phyloP scores from a whole-genome alignment of 2,888 invertebrate genomes.

The Drosophila pseudotakahashii region DNA sequence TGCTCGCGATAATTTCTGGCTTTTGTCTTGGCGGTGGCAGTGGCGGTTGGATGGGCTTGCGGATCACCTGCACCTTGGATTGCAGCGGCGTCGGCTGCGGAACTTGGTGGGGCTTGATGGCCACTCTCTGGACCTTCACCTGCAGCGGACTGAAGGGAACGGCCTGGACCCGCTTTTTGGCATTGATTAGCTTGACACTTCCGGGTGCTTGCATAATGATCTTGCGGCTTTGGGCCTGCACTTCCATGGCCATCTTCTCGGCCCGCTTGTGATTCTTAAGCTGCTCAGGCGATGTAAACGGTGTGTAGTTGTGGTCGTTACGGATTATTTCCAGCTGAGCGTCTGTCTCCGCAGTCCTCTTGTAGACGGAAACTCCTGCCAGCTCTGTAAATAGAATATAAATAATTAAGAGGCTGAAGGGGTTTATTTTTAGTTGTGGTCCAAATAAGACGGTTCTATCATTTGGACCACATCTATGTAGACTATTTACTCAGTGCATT shows the following conservation, averaged over 20 bases:
- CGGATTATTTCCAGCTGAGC: constrained; percentile 85
- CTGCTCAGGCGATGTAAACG: constrained; percentile 88
- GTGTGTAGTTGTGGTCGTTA: constrained; percentile 93
- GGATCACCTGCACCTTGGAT: constrained; percentile 26
- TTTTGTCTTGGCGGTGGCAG: constrained; percentile 21
- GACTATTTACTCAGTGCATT: constrained; percentile 84
- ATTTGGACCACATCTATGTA: neutral
- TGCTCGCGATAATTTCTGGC: constrained; percentile 16
- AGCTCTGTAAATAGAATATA: constrained; percentile 62
- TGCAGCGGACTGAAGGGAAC: constrained; percentile 42
- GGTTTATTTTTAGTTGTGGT: constrained; percentile 1
- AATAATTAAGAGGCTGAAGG: neutral
- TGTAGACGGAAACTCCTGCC: constrained; percentile 82
- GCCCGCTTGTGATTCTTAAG: constrained; percentile 73
- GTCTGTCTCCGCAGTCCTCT: constrained; percentile 82
- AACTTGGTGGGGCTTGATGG: constrained; percentile 13
- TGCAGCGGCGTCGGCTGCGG: constrained; percentile 6
- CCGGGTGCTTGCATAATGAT: constrained; percentile 57
- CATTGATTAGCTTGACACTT: constrained; percentile 59
- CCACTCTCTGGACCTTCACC: constrained; percentile 17
- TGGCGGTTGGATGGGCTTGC: constrained; percentile 17
- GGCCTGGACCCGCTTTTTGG: constrained; percentile 63
- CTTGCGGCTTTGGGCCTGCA: constrained; percentile 69
- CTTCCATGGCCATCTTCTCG: constrained; percentile 70
- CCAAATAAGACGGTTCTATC: neutral